Evolutionary conservation across 2,888 invertebrate genomes (phyloP), one percentile per base, ranked within the genome.

Genomic region (Epistrophe grossulariae): DNA sequence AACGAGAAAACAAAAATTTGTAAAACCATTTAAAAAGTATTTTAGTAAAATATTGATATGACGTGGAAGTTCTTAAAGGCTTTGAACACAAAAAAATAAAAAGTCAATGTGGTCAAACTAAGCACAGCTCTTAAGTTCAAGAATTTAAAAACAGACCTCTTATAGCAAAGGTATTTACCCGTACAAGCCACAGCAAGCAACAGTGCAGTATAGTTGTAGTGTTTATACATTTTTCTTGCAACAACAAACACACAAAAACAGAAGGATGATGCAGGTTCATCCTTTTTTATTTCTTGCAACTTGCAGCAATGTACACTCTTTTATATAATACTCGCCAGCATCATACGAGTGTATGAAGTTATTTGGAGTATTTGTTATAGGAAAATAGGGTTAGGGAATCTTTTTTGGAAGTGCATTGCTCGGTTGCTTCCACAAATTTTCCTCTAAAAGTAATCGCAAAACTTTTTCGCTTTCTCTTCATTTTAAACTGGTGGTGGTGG

Each of bases 361-460:
- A 19, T 43, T 57, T 73, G 60, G 17, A 48, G 17, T 62, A 68
- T 85, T 85, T 81, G 77, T 70, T 73, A 62, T 52, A 72, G 68
- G 68, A 68, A 72, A 68, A 50, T 59, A 60, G 35, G 15, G 31
- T 40, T 59, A 60, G 35, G 15, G 31, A 64, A 57, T 74, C 35
- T 11, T 19, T n/a, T 31, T 24, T 11, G 35, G 15, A 57, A 76
- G 55, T 64, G 68, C 78, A 78, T 40, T 68, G 72, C 43, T 57
- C 24, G 35, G 11, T 0, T 35, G 35, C 5, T 17, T 38, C 6
- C 17, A 55, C 55, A 50, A 74, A 76, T 24, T 55, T 80, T 77
- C 11, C 66, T 52, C 38, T 50, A 74, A 78, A 78, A 70, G 78
- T 85, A 79, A 85, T 81, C 78, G 70, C 35, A 79, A 85, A 85